Base-by-base conservation (phyloP, 2,797 vertebrate species). In the Columba guinea region DNA sequence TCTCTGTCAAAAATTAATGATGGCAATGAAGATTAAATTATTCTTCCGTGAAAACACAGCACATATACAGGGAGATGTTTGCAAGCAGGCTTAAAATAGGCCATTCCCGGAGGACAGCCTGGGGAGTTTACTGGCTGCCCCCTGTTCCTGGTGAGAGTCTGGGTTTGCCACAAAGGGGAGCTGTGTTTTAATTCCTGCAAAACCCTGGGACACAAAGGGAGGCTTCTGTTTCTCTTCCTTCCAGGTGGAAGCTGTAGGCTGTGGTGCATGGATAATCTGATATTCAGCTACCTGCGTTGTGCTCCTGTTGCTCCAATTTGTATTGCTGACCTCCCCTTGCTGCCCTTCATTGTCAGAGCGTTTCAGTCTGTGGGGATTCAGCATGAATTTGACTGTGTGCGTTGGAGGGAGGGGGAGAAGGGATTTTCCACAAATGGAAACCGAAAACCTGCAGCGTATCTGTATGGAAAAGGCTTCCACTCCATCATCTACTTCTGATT, bases 1-100 rank as follows among this genome's bases (percentile, higher is more conserved):
- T 95, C 93, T 96, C 95, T 89, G 79, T 94, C 92, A 93, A 97
- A 95, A 97, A 94, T 90, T 96, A 91, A 92, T 89, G 89, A 93
- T 60, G 92, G 91, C 78, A 48, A 93, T 87, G 77, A 95, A 95
- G 92, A 96, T 87, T 92, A 94, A 95, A 90, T 93, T 92, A 62
- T 92, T 92, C 80, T 97, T 94, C 90, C 74, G 2, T 96, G 79
- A 94, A 94, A 96, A 92, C 39, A 79, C 69, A 93, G 78, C 52
- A 44, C 89, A 83, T 85, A 90, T 4, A 16, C 41, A 63, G 89
- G 58, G 71, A 90, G 60, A 84, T 90, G 32, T 89, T 87, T 95
- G 74, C 85, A 87, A 80, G 84, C 87, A 82, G 77, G 75, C 93
- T 96, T 94, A 96, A 97, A 97, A 96, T 83, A 96, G 95, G 76